Evolutionary conservation across 1,140 invertebrate species (phyloP), one percentile per base, ranked within the genome.

Genomic region (Microplitis mediator): DNA sequence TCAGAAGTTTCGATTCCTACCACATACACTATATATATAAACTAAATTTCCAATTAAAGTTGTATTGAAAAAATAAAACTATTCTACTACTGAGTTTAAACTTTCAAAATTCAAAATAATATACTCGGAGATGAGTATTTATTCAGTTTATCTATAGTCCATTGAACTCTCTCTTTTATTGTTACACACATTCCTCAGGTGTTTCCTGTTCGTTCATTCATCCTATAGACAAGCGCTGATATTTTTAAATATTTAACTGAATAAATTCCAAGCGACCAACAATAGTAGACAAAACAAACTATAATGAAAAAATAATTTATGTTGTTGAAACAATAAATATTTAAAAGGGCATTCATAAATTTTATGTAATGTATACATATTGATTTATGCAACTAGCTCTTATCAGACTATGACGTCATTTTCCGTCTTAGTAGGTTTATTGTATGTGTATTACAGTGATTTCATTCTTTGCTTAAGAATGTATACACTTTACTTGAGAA

Each of bases 121-220:
- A 3, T 1, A 9, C 8, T 4, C 8, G 36, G 11, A 39, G 39
- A 39, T 5, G 39, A 39, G 6, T 5, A 11, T 39, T 39, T 39
- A 8, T 5, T 8, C 39, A 39, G 11, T 5, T 56, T 16, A 16
- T 45, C 23, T 61, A 14, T 35, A 62, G 77, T 73, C 39, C 78
- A 79, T 78, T 64, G 77, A 79, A 79, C 78, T 77, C 74, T 78
- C 68, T 73, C 72, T 77, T 73, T 77, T 58, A 36, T 72, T 14
- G 35, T 32, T 73, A 31, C 56, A 65, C 54, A 39, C 60, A 71
- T 71, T 71, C 69, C 60, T 71, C 58, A 52, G 61, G 69, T 71
- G 31, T 71, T 71, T 71, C 69, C 69, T 63, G 69, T 63, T 62
- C 16, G 34, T 35, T 56, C 16, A 52, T 66, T 32, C 13, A 52